Conservation (phyloP, 64 coral and sea anemone genomes). For the Actinia equina region DNA sequence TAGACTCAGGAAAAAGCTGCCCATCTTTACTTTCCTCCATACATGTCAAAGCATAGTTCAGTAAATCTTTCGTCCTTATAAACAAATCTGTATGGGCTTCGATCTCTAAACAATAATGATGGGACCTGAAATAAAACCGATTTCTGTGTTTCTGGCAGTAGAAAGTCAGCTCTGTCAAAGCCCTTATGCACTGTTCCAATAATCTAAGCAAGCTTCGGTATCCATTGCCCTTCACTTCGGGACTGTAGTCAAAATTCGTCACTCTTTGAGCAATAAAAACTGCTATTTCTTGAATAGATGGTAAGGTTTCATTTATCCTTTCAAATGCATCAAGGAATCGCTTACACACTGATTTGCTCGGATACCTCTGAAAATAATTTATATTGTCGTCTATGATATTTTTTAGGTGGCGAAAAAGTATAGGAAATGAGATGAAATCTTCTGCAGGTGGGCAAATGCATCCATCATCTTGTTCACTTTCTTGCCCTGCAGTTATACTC, state of each 20-base stretch:
- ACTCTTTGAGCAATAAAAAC: constrained; percentile 41
- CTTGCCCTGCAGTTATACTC: background rate
- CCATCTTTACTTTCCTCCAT: constrained; percentile 48
- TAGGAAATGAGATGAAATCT: constrained; percentile 54
- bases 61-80: constrained; percentile 56
- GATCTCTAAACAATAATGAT: constrained; percentile 90
- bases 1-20: constrained; percentile 69
- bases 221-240: constrained; percentile 84
- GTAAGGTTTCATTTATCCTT: constrained; percentile 43
- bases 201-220: constrained; percentile 77
- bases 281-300: constrained; percentile 44
- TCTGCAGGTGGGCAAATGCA: constrained; percentile 7
- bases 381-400: constrained; percentile 62
- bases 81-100: constrained; percentile 72
- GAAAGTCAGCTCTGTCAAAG: constrained; percentile 65
- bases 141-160: constrained; percentile 82
- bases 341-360: constrained; percentile 64
- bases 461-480: background rate
- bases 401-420: constrained; percentile 64
- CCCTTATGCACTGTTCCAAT: constrained; percentile 69
- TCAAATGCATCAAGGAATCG: constrained; percentile 70
- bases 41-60: constrained; percentile 67
- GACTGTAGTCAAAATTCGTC: constrained; percentile 67
- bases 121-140: constrained; percentile 86
- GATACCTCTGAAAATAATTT: constrained; percentile 60